Conservation (phyloP, 2,888 invertebrate genomes). For the Drosophila flavopinicola region DNA sequence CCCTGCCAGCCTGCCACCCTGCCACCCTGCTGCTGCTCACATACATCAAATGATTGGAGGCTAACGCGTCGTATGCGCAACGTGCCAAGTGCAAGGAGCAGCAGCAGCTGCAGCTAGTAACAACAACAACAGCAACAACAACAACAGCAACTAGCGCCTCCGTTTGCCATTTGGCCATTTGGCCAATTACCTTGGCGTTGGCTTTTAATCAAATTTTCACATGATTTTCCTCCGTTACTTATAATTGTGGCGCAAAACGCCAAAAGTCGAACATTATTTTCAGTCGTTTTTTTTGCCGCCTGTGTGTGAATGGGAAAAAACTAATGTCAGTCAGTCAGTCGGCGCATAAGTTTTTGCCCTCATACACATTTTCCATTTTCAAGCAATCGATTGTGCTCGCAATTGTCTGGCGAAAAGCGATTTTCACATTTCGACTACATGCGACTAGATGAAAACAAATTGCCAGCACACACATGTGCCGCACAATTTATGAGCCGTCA, state of each 20-base stretch:
- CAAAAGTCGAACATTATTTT: slow-evolving; percentile 6
- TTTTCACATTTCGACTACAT: slow-evolving; percentile 61
- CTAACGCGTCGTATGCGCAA: slow-evolving; percentile 40
- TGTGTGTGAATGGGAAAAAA: slow-evolving; percentile 9
- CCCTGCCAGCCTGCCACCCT: not conserved
- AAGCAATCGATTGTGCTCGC: slow-evolving; percentile 66
- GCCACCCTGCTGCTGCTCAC: not conserved
- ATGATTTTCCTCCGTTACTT: slow-evolving; percentile 44
- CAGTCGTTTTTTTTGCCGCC: not conserved
- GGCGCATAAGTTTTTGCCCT: slow-evolving; percentile 13
- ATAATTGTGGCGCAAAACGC: slow-evolving; percentile 42
- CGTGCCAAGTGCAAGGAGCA: slow-evolving; percentile 13
- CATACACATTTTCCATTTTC: too few species aligned
- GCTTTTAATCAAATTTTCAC: slow-evolving; percentile 75
- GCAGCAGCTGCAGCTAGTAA: slow-evolving; percentile 2
- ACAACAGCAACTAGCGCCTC: not conserved
- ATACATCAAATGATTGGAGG: not conserved
- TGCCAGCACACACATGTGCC: slow-evolving; percentile 75
- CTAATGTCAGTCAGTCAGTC: slow-evolving; percentile 25
- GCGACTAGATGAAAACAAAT: slow-evolving; percentile 76
- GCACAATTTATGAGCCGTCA: slow-evolving; percentile 67
- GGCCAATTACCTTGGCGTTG: slow-evolving; percentile 67
- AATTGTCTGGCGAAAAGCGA: slow-evolving; percentile 73
- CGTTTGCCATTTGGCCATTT: slow-evolving; percentile 36
- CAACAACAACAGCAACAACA: not conserved